Conservation (phyloP, 2,888 invertebrate species). For the Hesperia comma region DNA sequence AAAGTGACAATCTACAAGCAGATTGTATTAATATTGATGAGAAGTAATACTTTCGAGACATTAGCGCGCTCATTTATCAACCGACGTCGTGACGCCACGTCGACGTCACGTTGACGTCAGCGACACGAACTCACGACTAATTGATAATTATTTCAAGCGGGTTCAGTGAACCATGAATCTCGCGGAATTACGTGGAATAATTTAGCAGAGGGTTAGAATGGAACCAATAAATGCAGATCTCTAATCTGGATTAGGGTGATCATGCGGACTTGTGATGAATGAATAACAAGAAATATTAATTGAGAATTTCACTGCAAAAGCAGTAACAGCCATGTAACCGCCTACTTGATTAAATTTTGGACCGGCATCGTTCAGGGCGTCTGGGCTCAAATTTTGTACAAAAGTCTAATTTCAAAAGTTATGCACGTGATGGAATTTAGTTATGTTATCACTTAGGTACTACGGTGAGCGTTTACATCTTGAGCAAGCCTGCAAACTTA, state of each 20-base stretch:
- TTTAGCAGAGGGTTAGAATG: conserved; percentile 14
- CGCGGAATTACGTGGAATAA: conserved; percentile 32
- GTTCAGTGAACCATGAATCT: conserved; percentile 33
- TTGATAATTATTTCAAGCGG: conserved; percentile 46
- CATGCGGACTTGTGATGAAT: conserved; percentile 6
- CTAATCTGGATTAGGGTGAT: conserved; percentile 10
- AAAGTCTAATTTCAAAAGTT: too few species aligned
- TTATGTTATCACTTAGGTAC: too few species aligned
- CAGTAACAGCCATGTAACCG: too few species aligned
- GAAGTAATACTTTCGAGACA: conserved; percentile 32
- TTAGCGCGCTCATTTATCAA: conserved; percentile 57
- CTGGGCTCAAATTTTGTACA: too few species aligned
- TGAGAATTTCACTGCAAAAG: neutral
- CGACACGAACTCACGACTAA: conserved; percentile 42
- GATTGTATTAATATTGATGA: conserved; percentile 34
- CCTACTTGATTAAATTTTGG: too few species aligned
- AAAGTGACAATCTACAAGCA: conserved; percentile 29
- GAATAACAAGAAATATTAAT: neutral
- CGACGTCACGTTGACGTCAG: conserved; percentile 44
- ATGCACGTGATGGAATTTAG: too few species aligned
- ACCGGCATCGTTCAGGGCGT: too few species aligned
- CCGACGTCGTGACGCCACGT: conserved; percentile 48
- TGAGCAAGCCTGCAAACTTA: too few species aligned
- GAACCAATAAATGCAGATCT: conserved; percentile 7
- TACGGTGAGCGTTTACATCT: too few species aligned